Evolutionary conservation across 2,113 vertebrate genomes (phyloP).

Genomic region (Calypte anna): DNA sequence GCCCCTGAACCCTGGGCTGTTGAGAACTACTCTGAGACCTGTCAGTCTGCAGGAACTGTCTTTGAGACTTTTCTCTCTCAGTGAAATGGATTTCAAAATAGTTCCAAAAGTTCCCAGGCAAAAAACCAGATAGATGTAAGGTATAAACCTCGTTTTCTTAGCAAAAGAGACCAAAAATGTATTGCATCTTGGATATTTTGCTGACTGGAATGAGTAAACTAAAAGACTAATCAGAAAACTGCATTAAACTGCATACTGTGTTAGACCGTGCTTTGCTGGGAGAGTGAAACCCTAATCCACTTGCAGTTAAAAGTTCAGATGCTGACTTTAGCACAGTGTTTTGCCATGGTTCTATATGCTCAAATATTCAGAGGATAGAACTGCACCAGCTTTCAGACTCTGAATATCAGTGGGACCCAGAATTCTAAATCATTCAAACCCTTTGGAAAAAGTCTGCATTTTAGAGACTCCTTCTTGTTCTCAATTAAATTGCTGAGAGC

Average conservation of each 20-base stretch:
- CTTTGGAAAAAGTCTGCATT: not conserved
- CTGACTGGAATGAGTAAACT: not conserved
- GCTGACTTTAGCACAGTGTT: not conserved
- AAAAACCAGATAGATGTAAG: not conserved
- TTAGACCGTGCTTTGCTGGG: not conserved
- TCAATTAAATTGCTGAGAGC: not conserved
- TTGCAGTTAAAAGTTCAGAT: not conserved
- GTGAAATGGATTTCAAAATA: not conserved
- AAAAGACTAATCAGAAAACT: not conserved
- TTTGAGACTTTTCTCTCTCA: not conserved
- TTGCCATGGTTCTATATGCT: not conserved
- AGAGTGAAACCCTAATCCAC: not conserved
- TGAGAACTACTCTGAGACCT: not conserved
- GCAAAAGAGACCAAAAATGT: not conserved
- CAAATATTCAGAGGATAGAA: not conserved
- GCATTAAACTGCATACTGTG: not conserved
- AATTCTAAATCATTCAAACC: not conserved
- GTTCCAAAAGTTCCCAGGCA: not conserved
- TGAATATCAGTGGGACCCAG: not conserved
- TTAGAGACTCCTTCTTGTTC: not conserved
- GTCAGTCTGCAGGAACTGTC: not conserved
- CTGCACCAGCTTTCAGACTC: not conserved
- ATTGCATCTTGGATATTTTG: not conserved
- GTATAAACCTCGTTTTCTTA: not conserved
- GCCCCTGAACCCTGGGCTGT: not conserved